Conservation (phyloP, 2,888 invertebrate species). For the Drosophila borealis region DNA sequence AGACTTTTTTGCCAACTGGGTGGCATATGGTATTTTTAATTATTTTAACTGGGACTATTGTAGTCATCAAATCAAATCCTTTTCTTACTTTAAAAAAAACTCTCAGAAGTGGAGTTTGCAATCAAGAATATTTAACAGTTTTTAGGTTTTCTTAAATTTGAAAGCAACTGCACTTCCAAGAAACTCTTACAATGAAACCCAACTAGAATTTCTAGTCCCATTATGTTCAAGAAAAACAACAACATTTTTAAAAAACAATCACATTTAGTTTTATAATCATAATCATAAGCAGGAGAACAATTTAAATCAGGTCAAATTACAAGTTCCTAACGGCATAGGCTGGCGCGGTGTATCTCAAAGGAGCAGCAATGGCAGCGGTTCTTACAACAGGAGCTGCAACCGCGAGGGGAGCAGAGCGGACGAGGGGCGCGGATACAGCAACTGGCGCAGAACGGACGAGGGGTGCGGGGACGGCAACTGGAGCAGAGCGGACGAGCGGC, state of each 20-base stretch:
- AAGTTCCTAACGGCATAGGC: conserved; percentile 67
- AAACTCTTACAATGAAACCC: too few species aligned
- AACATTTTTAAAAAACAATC: conserved; percentile 41
- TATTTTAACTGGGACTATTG: too few species aligned
- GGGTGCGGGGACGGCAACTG: conserved; percentile 49
- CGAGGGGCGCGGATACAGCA: conserved; percentile 45
- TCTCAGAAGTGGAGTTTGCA: too few species aligned
- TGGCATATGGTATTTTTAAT: conserved; percentile 3
- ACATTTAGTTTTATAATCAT: conserved; percentile 59
- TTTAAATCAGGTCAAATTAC: conserved; percentile 37
- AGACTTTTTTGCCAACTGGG: conserved; percentile 1
- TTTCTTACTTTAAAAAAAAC: too few species aligned
- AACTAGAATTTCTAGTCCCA: neutral
- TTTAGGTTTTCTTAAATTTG: too few species aligned
- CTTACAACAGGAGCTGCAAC: conserved; percentile 35
- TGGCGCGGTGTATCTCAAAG: conserved; percentile 67
- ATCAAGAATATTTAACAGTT: too few species aligned
- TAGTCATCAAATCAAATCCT: too few species aligned
- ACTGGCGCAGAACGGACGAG: conserved; percentile 51
- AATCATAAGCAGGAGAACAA: conserved; percentile 21
- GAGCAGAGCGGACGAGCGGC: conserved; percentile 62
- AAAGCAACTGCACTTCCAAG: too few species aligned
- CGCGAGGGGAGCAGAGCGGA: conserved; percentile 56
- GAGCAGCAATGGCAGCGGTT: conserved; percentile 41
- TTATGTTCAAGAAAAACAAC: neutral